Evolutionary conservation across 2,888 invertebrate genomes (phyloP), one percentile per base, ranked within the genome.

Genomic region (Caenorhabditis imperialis): DNA sequence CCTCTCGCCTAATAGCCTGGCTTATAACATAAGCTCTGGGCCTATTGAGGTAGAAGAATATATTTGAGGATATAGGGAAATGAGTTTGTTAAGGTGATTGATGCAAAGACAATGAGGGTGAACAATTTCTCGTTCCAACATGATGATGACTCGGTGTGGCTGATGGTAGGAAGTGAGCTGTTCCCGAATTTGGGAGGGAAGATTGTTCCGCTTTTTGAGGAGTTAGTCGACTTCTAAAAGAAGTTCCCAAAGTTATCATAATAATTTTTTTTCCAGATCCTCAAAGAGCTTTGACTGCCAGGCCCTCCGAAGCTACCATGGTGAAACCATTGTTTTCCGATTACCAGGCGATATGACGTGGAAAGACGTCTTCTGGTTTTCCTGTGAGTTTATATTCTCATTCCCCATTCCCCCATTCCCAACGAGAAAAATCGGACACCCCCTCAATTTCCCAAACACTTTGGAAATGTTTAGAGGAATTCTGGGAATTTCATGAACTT

Each of bases 91-190:
- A 27, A 88, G 82, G 70, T 88, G 10, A 55, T 83, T 22, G 85
- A 88, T 76, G 82, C 81, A 30, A 88, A 88, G 53, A 88, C 88
- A 10, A 86, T 88, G 20, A 65, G 78, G 70, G 78, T 88, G 38
- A 63, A 71, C 10, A 81, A 87, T 27, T 86, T 88, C 50, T 73
- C 76, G 0, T 78, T 88, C 44, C 69, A 78, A 50, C 79, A 84
- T 4, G 79, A 84, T 20, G 87, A 85, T n/a, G 75, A 83, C 16
- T 81, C 86, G 0, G 77, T 84, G 6, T 88, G 88, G 88, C 86
- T 88, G 38, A 84, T 88, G 87, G 82, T 85, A 18, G 88, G 88
- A 33, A 84, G 82, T 50, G 86, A 85, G 27, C 75, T 88, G 14
- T 61, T 88, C 14, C 88, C 88, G 1, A 84, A 84, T 51, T 37